Conservation (phyloP, 2,797 vertebrate species). For the Lepus oiostolus region DNA sequence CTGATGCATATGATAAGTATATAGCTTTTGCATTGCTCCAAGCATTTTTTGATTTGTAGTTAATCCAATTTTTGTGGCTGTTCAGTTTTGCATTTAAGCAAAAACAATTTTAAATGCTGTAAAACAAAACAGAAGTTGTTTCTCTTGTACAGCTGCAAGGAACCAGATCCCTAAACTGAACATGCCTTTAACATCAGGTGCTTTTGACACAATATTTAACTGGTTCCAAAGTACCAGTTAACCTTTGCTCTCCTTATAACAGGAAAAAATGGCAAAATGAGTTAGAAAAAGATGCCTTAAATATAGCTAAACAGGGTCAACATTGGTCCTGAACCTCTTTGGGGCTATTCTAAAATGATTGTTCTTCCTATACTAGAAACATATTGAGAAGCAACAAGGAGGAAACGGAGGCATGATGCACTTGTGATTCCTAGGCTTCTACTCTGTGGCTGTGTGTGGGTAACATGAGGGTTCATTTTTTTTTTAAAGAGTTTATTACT, state of each 20-base stretch:
- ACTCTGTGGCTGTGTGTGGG: background rate
- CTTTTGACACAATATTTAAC: constrained; percentile 62
- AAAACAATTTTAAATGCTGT: constrained; percentile 46
- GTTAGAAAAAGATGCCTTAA: constrained; percentile 19
- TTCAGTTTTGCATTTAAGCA: constrained; percentile 56
- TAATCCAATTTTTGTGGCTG: constrained; percentile 61
- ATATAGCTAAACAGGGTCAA: constrained; percentile 35
- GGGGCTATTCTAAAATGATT: constrained; percentile 46
- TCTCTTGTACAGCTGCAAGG: constrained; percentile 31
- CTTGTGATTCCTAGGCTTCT: background rate
- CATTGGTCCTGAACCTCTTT: constrained; percentile 53
- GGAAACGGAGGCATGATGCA: background rate
- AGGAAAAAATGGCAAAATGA: constrained; percentile 47
- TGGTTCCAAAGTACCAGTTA: constrained; percentile 44
- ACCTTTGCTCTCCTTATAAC: constrained; percentile 17
- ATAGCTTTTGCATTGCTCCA: constrained; percentile 27
- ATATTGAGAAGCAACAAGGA: constrained; percentile 8
- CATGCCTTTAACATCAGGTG: background rate
- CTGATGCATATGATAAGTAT: constrained; percentile 26
- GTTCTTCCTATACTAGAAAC: background rate
- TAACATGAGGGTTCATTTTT: background rate
- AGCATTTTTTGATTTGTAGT: constrained; percentile 53
- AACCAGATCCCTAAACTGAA: constrained; percentile 11
- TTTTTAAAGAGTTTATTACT: no score
- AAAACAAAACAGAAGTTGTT: constrained; percentile 53